These are phyloP conservation scores for Drosophila watanabei DNA, from an alignment of 1,140 invertebrate genomes.

Conservation along the genomic window DNA sequence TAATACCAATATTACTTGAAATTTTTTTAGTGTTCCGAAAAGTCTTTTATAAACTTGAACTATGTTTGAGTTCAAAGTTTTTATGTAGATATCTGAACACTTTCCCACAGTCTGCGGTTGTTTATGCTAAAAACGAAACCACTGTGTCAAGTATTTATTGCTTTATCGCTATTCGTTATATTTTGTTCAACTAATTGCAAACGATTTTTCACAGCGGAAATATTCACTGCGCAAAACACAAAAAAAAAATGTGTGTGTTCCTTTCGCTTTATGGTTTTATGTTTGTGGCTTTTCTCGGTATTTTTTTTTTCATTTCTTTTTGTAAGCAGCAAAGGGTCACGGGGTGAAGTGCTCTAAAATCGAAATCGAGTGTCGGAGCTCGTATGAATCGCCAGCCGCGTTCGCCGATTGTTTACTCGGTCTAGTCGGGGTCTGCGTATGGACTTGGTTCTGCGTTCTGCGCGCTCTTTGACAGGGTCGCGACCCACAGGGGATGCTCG, in stretches of 20 bases:
- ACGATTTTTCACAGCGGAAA: slow-evolving; percentile 67
- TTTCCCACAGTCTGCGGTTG: slow-evolving; percentile 15
- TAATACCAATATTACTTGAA: too few species aligned
- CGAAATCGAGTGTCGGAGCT: slow-evolving; percentile 46
- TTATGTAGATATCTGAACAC: neutral
- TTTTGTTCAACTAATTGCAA: slow-evolving; percentile 73
- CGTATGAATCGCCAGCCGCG: slow-evolving; percentile 58
- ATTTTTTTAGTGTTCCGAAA: too few species aligned
- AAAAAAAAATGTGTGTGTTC: slow-evolving; percentile 21
- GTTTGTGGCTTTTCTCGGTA: slow-evolving; percentile 4
- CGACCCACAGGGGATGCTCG: slow-evolving; percentile 6
- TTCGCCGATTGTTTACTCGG: slow-evolving; percentile 67
- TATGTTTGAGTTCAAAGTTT: too few species aligned
- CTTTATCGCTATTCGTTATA: slow-evolving; percentile 63
- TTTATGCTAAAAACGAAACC: slow-evolving; percentile 40
- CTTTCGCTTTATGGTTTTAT: slow-evolving; percentile 27
- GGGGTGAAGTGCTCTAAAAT: slow-evolving; percentile 23
- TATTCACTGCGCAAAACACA: slow-evolving; percentile 48
- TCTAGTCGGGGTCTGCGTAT: slow-evolving; percentile 54
- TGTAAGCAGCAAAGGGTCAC: slow-evolving; percentile 29
- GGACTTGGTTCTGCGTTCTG: slow-evolving; percentile 14
- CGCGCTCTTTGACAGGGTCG: slow-evolving; percentile 16
- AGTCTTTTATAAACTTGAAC: too few species aligned
- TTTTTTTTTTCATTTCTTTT: slow-evolving; percentile 19
- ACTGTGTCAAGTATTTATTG: slow-evolving; percentile 72